Base-by-base conservation (phyloP, 2,888 invertebrate species). In the Choristoneura rosaceana region DNA sequence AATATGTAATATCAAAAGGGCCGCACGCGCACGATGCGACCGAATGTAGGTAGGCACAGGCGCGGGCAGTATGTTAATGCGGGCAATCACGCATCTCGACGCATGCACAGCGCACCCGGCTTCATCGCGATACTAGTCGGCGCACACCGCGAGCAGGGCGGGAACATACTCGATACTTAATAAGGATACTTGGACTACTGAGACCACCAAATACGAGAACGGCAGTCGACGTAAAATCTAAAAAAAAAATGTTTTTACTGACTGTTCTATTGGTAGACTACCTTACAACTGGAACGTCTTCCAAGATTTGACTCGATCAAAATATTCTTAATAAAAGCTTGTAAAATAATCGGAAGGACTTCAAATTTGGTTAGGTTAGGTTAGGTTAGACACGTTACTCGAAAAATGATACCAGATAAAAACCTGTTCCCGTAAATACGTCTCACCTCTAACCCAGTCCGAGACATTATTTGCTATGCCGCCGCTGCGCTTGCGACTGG, bases 381-480 rank as follows among this genome's bases (percentile, higher is more conserved):
- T n/a, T n/a, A 25, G 25, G 25, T 25, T 25, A 12, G 25, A 25
- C 4, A 10, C 55, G 55, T 10, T 55, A 25, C 55, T 55, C n/a
- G 10, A 55, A 25, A 9, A 52, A 52, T 17, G 8, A 4, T 5
- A 5, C 17, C 84, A 89, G 89, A 87, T 82, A 84, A 89, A 90
- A 90, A 85, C 78, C 76, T 67, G 76, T 45, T 77, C 9, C 25
- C 17, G 12, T 25, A 55, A 55, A 55, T 55, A 55, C 55, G 55
- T 55, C 67, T 74, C 70, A 25, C 25, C 55, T 25, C 55, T 55
- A 55, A 12, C 65, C 45, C 52, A 75, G 88, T 87, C 80, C 79
- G 82, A 82, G 87, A 78, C 76, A 79, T 85, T 85, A 90, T 91
- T 92, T 89, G 89, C 89, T 88, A 91, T 89, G 85, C 91, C 80